These are phyloP conservation scores for Lasioglossum albipes DNA, from an alignment of 1,140 invertebrate genomes.

Conservation along the genomic window DNA sequence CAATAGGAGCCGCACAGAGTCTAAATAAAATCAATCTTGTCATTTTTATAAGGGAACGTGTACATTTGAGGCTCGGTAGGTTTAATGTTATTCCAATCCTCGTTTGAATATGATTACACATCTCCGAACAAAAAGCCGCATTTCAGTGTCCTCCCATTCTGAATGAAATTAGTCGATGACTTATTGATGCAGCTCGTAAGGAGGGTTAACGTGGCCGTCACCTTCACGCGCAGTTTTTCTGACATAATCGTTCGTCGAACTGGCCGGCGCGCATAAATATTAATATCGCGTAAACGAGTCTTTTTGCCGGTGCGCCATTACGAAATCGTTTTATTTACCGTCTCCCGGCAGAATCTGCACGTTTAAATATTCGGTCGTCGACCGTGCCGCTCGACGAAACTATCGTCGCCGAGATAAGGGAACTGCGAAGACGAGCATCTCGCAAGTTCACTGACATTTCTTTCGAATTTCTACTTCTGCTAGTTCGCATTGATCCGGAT, in stretches of 20 bases:
- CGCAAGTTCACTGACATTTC: background rate
- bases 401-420: background rate
- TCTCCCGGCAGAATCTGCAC: background rate
- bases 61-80: no score
- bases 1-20: no score
- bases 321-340: background rate
- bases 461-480: background rate
- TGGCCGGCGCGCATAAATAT: background rate
- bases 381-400: background rate
- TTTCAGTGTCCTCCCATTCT: no score
- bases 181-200: no score
- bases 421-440: no score
- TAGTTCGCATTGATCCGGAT: no score
- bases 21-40: no score
- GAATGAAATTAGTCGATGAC: no score
- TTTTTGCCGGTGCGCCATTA: background rate
- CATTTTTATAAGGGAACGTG: no score
- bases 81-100: no score
- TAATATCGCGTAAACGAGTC: background rate
- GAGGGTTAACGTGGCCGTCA: background rate
- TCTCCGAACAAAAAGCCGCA: no score
- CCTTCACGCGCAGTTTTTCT: background rate
- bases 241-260: background rate
- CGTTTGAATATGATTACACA: no score
- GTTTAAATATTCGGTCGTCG: constrained; percentile 1